Evolutionary conservation across 2,113 vertebrate genomes (phyloP).

Genomic region (Lampris megalopsis): DNA sequence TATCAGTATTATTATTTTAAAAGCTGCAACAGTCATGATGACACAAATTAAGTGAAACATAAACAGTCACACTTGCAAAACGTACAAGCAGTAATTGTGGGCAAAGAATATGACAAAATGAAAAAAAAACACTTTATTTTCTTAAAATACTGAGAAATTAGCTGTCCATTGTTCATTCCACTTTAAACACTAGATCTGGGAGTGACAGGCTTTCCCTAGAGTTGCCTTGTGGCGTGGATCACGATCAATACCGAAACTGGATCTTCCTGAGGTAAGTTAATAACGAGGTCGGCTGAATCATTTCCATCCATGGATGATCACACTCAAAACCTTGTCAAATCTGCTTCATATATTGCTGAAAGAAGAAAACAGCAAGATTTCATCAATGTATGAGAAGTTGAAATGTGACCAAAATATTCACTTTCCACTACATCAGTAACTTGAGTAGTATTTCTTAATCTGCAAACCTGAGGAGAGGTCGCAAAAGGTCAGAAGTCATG

Average conservation of each 20-base stretch:
- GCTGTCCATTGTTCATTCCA: background rate
- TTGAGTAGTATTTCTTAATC: background rate
- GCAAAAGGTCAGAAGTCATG: slow-evolving; percentile 24
- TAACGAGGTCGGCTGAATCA: slow-evolving; percentile 15
- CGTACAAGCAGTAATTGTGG: too few relatives aligned
- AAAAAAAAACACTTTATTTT: too few relatives aligned
- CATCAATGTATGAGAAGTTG: slow-evolving; percentile 35
- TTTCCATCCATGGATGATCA: background rate
- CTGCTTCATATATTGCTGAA: slow-evolving; percentile 12
- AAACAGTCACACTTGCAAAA: too few relatives aligned
- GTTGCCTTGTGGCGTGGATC: background rate
- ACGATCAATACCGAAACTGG: slow-evolving; percentile 20
- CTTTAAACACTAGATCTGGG: too few relatives aligned
- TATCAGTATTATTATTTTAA: too few relatives aligned
- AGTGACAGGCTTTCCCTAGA: too few relatives aligned
- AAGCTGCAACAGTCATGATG: too few relatives aligned
- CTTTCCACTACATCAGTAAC: slow-evolving; percentile 32
- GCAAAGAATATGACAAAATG: too few relatives aligned
- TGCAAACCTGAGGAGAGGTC: slow-evolving; percentile 46
- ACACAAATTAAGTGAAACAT: too few relatives aligned
- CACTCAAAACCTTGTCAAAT: background rate
- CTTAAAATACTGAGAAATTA: slow-evolving; percentile 24
- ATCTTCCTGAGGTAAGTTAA: slow-evolving; percentile 65
- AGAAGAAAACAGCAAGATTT: background rate
- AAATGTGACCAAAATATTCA: slow-evolving; percentile 33